phyloP scores from a whole-genome alignment of 2,113 vertebrate species.

The Gymnobelideus leadbeateri region DNA sequence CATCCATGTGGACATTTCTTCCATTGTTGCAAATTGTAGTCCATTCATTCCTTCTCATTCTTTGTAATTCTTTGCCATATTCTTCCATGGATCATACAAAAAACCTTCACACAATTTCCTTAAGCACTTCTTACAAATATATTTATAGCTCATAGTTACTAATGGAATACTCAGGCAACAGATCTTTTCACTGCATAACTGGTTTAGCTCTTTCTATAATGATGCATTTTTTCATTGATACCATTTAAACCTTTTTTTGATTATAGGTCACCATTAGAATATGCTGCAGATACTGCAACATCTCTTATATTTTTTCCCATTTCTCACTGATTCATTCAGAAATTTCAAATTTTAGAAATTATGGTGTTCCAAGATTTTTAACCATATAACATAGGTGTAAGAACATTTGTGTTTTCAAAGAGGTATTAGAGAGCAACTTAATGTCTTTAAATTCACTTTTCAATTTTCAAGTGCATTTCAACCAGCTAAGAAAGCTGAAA shows the following conservation, averaged over 20 bases:
- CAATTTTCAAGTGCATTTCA: neutral
- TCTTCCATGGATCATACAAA: no score
- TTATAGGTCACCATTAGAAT: neutral
- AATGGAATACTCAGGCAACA: neutral
- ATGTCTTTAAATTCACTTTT: neutral
- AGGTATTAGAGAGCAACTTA: neutral
- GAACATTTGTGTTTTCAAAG: neutral
- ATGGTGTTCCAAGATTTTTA: neutral
- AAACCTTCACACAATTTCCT: no score
- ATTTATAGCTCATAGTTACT: neutral
- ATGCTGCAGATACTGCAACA: neutral
- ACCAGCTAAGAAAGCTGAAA: no score
- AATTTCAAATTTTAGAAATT: neutral
- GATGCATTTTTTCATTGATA: neutral
- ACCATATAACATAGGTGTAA: neutral
- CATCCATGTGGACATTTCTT: neutral
- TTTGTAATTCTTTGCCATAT: no score
- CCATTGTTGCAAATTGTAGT: no score
- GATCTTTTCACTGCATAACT: neutral
- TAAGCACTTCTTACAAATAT: no score
- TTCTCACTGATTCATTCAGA: neutral
- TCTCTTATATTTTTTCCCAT: neutral
- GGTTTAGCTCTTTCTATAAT: neutral
- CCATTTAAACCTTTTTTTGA: neutral
- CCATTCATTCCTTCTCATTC: no score